phyloP scores from a whole-genome alignment of 92 coral and sea anemone genomes.

The Diadumene lineata region DNA sequence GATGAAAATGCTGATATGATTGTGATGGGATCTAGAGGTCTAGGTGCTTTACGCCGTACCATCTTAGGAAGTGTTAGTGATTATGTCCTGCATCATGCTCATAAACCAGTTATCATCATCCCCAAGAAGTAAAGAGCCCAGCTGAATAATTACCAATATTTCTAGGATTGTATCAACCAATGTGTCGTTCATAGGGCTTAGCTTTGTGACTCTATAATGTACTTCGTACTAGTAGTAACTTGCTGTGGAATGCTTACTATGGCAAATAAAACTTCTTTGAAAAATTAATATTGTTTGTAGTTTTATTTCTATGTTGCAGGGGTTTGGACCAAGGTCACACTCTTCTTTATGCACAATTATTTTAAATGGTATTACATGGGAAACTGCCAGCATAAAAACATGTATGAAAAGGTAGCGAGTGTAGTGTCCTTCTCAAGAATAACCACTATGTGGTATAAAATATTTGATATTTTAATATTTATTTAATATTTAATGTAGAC shows the following conservation, averaged over 20 bases:
- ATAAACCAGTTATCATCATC: slow-evolving; percentile 63
- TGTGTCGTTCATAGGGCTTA: background rate
- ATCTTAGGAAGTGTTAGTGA: slow-evolving; percentile 81
- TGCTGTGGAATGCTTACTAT: background rate
- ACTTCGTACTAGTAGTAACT: background rate
- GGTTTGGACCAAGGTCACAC: too few relatives aligned
- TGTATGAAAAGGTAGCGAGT: too few relatives aligned
- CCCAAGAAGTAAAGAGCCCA: slow-evolving; percentile 40
- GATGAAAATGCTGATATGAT: slow-evolving; percentile 49
- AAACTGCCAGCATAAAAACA: too few relatives aligned
- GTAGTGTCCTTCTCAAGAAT: too few relatives aligned
- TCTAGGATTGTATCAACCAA: background rate
- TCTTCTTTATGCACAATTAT: too few relatives aligned
- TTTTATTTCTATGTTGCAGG: too few relatives aligned
- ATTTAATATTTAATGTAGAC: too few relatives aligned
- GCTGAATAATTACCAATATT: background rate
- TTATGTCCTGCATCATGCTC: slow-evolving; percentile 78
- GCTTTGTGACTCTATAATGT: background rate
- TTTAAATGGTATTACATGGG: too few relatives aligned
- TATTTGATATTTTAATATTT: too few relatives aligned
- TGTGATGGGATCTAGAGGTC: slow-evolving; percentile 79
- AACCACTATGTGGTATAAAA: too few relatives aligned
- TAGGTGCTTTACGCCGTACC: slow-evolving; percentile 72
- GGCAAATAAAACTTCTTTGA: slow-evolving; percentile 6
- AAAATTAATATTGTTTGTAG: background rate